Conservation (phyloP, 2,797 vertebrate genomes). For the Parambassis ranga region DNA sequence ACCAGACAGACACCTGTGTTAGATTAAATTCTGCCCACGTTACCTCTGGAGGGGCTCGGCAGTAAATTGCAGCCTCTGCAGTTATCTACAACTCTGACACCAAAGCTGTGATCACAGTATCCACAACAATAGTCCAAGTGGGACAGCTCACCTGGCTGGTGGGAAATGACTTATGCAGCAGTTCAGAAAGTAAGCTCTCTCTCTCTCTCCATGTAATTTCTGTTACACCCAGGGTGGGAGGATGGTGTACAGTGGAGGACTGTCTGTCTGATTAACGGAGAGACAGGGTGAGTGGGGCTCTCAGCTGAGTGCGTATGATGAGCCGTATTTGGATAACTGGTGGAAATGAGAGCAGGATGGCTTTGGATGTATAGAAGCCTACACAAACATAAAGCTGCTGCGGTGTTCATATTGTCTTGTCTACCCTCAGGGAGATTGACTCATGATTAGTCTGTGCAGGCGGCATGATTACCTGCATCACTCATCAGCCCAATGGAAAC, state of each 20-base stretch:
- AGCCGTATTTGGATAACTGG: neutral
- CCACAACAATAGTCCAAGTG: slow-evolving; percentile 14
- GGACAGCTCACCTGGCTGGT: neutral
- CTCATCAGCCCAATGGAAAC: slow-evolving; percentile 58
- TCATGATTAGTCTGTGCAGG: slow-evolving; percentile 50
- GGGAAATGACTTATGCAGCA: slow-evolving; percentile 25
- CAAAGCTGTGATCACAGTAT: neutral
- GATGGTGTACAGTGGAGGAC: neutral
- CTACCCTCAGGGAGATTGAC: slow-evolving; percentile 35
- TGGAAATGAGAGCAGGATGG: slow-evolving; percentile 2
- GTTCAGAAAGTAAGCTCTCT: slow-evolving; percentile 9
- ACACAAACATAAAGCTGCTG: slow-evolving; percentile 11
- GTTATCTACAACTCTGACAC: slow-evolving; percentile 1
- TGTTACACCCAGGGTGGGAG: neutral
- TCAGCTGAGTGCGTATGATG: neutral
- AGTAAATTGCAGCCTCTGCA: neutral
- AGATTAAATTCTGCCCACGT: slow-evolving; percentile 1
- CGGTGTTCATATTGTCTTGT: slow-evolving; percentile 16
- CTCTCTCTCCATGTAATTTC: slow-evolving; percentile 5
- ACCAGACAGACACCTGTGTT: slow-evolving; percentile 4
- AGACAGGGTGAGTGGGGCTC: no score
- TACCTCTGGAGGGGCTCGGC: neutral
- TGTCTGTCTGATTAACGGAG: neutral
- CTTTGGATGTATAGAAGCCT: neutral
- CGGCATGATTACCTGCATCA: slow-evolving; percentile 59